A percentile compares a stretch with the other conserved stretches of the same genome.
Evolutionary conservation across 2,113 vertebrate genomes (phyloP).

Genomic region (Brachyhypopomus gauderio): DNA sequence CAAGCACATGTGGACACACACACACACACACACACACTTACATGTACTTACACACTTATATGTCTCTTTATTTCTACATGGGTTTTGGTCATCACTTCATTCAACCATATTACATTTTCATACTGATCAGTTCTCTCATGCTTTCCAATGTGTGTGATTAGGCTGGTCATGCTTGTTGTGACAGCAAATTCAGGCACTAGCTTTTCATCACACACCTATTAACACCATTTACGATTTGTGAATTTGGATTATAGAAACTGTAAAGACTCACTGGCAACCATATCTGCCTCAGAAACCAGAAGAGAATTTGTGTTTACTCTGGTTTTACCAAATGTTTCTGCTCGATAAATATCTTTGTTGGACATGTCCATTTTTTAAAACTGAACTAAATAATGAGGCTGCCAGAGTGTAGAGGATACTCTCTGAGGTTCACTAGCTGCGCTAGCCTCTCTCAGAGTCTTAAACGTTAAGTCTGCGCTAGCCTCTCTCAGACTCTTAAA

Average conservation of each 20-base stretch:
- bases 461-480: too few relatives aligned
- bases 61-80: conserved; percentile 65
- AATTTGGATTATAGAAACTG: neutral
- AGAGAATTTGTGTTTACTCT: neutral
- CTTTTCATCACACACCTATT: conserved; percentile 58
- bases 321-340: neutral
- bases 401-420: neutral
- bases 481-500: too few relatives aligned
- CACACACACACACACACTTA: conserved; percentile 11
- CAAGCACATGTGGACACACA: conserved; percentile 40
- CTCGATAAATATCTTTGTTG: neutral
- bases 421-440: neutral
- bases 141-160: conserved; percentile 60
- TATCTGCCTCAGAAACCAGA: neutral
- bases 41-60: too few relatives aligned
- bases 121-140: conserved; percentile 67
- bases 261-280: conserved; percentile 3
- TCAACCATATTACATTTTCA: conserved; percentile 56
- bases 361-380: neutral
- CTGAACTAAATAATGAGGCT: neutral
- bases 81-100: conserved; percentile 58
- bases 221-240: conserved; percentile 33
- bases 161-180: conserved; percentile 64
- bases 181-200: conserved; percentile 67
- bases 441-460: neutral